These are phyloP conservation scores for Plebejus anna DNA, from an alignment of 2,888 invertebrate genomes.

Conservation along the genomic window DNA sequence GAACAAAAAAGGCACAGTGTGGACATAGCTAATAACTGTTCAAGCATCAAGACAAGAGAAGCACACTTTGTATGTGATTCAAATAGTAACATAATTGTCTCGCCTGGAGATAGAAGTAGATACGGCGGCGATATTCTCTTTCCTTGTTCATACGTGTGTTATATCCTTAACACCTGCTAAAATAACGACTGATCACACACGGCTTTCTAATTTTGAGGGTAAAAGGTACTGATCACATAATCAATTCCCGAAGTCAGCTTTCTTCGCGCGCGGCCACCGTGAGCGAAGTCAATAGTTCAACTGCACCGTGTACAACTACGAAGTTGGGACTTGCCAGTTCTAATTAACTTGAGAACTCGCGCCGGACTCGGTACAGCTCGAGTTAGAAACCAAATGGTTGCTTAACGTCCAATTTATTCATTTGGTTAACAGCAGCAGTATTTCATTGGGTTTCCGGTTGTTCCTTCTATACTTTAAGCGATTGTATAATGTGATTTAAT, in stretches of 20 bases:
- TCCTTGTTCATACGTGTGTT: too few relatives aligned
- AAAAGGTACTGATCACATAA: not conserved
- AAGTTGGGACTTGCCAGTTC: conserved; percentile 11
- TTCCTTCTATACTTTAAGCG: too few relatives aligned
- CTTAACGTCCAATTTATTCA: not conserved
- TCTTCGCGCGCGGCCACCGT: conserved; percentile 5
- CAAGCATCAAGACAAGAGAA: too few relatives aligned
- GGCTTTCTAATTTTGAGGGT: not conserved
- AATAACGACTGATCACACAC: not conserved
- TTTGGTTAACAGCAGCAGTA: not conserved
- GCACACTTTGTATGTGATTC: too few relatives aligned
- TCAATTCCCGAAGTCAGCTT: conserved; percentile 4
- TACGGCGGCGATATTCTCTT: too few relatives aligned
- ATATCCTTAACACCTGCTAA: too few relatives aligned
- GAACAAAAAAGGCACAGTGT: too few relatives aligned
- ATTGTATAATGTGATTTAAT: too few relatives aligned
- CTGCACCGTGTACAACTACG: not conserved
- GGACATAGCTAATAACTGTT: too few relatives aligned
- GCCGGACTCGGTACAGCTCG: not conserved
- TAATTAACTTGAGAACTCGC: conserved; percentile 12
- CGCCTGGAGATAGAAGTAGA: too few relatives aligned
- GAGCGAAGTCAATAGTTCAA: not conserved
- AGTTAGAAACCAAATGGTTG: conserved; percentile 10
- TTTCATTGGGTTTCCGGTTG: too few relatives aligned
- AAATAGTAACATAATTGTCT: too few relatives aligned